These are phyloP conservation scores for Spisula solida DNA, from an alignment of 2,888 invertebrate genomes.

Conservation along the genomic window DNA sequence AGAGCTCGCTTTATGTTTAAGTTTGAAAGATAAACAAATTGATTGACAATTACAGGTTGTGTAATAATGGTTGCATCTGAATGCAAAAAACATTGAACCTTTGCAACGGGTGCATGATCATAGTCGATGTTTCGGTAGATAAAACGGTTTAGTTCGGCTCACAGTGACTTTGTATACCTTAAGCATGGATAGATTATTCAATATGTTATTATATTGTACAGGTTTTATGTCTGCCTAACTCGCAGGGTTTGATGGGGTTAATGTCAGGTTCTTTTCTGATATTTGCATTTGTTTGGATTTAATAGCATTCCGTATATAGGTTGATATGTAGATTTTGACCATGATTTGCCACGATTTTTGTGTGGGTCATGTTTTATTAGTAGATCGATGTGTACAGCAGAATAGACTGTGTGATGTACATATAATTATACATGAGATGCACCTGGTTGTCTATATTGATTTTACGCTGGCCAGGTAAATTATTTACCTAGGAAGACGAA, in stretches of 20 bases:
- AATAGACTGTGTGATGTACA: not conserved
- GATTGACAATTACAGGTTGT: slow-evolving; percentile 4
- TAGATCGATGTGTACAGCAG: not conserved
- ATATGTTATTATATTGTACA: not conserved
- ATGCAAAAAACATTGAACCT: slow-evolving; percentile 6
- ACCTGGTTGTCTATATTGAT: slow-evolving; percentile 17
- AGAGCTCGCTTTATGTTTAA: not conserved
- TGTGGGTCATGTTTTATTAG: slow-evolving; percentile 7
- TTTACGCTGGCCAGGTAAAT: slow-evolving; percentile 39
- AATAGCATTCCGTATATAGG: not conserved
- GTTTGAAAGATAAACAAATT: slow-evolving; percentile 13
- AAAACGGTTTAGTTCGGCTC: not conserved
- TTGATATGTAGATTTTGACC: slow-evolving; percentile 2
- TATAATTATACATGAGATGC: slow-evolving; percentile 21
- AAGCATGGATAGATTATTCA: not conserved
- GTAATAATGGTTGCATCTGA: slow-evolving; percentile 11
- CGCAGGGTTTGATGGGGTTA: not conserved
- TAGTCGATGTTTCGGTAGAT: not conserved
- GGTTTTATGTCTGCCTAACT: not conserved
- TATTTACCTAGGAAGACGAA: slow-evolving; percentile 18
- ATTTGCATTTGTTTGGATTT: not conserved
- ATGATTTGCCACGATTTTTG: not conserved
- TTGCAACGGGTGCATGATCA: slow-evolving; percentile 14
- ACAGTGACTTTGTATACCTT: not conserved
- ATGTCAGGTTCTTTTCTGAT: not conserved